Base-by-base conservation (phyloP, 1,140 invertebrate species). In the Drosophila azteca region DNA sequence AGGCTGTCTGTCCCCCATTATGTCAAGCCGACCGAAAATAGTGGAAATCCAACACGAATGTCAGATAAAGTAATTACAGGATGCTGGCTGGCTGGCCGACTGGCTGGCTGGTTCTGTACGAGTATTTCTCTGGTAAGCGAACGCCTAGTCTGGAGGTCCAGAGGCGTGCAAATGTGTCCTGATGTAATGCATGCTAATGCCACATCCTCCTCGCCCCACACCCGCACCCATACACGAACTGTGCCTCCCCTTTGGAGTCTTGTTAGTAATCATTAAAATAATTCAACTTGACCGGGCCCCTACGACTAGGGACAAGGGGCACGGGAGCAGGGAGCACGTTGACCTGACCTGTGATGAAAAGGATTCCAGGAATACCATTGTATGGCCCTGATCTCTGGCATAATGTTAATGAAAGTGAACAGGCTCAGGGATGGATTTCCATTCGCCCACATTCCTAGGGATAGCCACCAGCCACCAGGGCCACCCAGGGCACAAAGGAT, bases 31-130 rank as follows among this genome's bases (percentile, higher is more conserved):
- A 46, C 62, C 79, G 68, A 78, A 82, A 82, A 82, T 82, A 73
- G 72, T 81, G 73, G 74, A 73, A 82, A 82, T 82, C 79, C 74
- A 68, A 82, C 63, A 82, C 60, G 79, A 77, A 58, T 60, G 46
- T 61, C 48, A 70, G 78, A 81, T 81, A 62, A 81, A 81, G 78
- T 82, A 82, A 82, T 82, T 83, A 83, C 79, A 78, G 67, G 62
- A 60, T 76, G 77, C 71, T 70, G 59, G 29, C 35, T 17, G 17
- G 17, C 35, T 49, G 24, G 13, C 15, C n/a, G n/a, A n/a, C n/a
- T 20, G 17, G 17, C 46, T 6, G 24, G 7, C 24, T 6, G n/a
- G 24, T 17, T 20, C n/a, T 46, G n/a, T 26, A 26, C 24, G 24
- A 26, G 24, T 26, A 26, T 26, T 26, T 7, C 53, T 35, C 6